A percentile compares a stretch with the other conserved stretches of the same genome.
Conservation (phyloP, 2,888 invertebrate genomes). For the Andrena dorsata region DNA sequence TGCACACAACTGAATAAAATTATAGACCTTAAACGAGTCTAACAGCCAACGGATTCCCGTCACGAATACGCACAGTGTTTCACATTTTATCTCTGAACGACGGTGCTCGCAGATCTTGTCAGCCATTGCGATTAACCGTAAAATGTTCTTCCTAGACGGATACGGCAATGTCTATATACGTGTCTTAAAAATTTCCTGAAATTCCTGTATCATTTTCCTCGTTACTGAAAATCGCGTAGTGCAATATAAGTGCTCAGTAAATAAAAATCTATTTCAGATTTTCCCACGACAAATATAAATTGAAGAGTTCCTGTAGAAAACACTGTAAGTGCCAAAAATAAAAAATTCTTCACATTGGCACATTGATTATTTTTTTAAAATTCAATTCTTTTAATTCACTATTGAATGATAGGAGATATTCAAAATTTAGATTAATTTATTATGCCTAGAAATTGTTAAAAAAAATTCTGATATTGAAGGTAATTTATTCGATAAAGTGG, state of each 20-base stretch:
- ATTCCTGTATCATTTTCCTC: background rate
- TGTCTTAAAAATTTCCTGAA: background rate
- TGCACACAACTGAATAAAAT: slow-evolving; percentile 5
- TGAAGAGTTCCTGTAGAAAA: too few species aligned
- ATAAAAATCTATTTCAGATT: too few species aligned
- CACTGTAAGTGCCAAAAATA: too few species aligned
- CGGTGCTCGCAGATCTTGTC: slow-evolving; percentile 30
- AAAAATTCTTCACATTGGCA: too few species aligned
- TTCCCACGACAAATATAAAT: too few species aligned
- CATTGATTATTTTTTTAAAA: too few species aligned
- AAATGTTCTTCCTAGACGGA: background rate
- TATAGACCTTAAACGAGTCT: slow-evolving; percentile 38
- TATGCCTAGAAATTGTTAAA: background rate
- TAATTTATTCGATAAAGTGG: background rate
- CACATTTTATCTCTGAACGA: slow-evolving; percentile 50
- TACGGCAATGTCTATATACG: background rate
- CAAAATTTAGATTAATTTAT: too few species aligned
- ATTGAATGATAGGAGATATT: too few species aligned
- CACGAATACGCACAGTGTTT: slow-evolving; percentile 47
- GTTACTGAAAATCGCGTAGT: too few species aligned
- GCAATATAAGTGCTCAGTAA: too few species aligned
- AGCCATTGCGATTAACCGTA: background rate
- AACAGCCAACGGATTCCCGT: slow-evolving; percentile 46
- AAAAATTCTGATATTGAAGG: background rate
- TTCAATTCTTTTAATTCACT: too few species aligned